A percentile compares a stretch with the other conserved stretches of the same genome.
Conservation (phyloP, 2,113 vertebrate species). For the Albula glossodonta region DNA sequence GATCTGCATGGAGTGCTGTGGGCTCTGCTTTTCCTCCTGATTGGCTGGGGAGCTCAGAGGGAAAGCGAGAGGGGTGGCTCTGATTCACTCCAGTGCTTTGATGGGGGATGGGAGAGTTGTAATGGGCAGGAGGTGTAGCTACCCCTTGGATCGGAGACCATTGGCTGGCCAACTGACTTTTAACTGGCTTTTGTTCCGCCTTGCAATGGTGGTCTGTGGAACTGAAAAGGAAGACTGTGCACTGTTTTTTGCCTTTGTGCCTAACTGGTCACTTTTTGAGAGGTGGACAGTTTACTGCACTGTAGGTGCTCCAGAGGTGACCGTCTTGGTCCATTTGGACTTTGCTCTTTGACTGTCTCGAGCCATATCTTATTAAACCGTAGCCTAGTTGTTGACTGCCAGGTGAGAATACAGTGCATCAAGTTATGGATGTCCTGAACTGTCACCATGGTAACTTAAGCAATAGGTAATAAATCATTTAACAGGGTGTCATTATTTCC, state of each 20-base stretch:
- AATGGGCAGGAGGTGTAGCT: neutral
- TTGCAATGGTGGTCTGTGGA: neutral
- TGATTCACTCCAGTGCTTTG: neutral
- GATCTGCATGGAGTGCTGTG: slow-evolving; percentile 99
- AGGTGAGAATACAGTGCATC: neutral
- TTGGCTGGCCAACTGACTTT: neutral
- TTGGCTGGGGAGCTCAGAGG: slow-evolving; percentile 16
- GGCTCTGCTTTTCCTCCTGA: slow-evolving; percentile 98
- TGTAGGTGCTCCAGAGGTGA: neutral
- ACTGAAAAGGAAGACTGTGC: neutral
- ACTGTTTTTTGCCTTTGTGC: neutral
- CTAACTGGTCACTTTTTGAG: neutral
- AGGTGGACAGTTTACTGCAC: neutral
- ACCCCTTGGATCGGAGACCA: neutral
- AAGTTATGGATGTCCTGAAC: slow-evolving; percentile 59
- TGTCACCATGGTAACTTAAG: slow-evolving; percentile 69
- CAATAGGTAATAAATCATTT: slow-evolving; percentile 62
- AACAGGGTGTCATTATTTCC: slow-evolving; percentile 70
- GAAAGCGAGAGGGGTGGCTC: slow-evolving; percentile 7
- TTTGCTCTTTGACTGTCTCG: neutral
- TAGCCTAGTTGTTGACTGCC: neutral
- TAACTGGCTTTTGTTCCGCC: neutral
- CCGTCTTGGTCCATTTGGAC: neutral
- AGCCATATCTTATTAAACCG: neutral
- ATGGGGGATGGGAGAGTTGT: neutral